Percentiles rank a stretch among this genome's conserved stretches.
These are phyloP conservation scores for Drosophila funebris DNA, from an alignment of 1,140 invertebrate species.

Conservation along the genomic window DNA sequence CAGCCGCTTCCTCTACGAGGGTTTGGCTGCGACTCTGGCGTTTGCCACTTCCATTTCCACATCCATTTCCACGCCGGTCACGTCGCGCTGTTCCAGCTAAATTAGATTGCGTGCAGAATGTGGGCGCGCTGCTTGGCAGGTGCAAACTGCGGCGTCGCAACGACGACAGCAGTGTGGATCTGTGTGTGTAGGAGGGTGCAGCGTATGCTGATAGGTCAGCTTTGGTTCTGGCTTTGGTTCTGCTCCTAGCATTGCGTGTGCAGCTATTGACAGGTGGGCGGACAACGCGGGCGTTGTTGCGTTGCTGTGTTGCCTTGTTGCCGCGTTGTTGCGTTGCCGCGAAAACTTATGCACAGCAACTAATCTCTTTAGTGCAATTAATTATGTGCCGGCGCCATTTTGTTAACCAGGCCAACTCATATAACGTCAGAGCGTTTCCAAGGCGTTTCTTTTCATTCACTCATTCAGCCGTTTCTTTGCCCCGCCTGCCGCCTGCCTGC, in stretches of 20 bases:
- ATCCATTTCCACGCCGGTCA: constrained; percentile 53
- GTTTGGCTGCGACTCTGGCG: constrained; percentile 16
- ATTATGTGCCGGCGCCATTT: constrained; percentile 59
- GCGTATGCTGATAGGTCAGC: constrained; percentile 16
- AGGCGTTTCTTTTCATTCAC: constrained; percentile 16
- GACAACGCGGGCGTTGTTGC: background rate
- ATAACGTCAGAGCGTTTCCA: background rate
- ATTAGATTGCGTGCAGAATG: constrained; percentile 76
- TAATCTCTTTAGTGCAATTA: constrained; percentile 66
- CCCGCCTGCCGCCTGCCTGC: background rate
- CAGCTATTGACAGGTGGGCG: constrained; percentile 26
- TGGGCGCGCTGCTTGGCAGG: constrained; percentile 54
- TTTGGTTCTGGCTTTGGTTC: background rate
- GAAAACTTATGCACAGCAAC: constrained; percentile 49
- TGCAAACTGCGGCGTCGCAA: constrained; percentile 58
- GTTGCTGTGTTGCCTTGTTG: background rate
- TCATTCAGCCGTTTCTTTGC: background rate
- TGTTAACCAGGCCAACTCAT: constrained; percentile 30
- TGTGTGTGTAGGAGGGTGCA: background rate
- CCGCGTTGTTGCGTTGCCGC: constrained; percentile 18
- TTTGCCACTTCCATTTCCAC: background rate
- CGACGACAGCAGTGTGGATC: background rate
- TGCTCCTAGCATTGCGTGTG: constrained; percentile 30
- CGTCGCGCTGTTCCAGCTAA: constrained; percentile 52
- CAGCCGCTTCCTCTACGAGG: constrained; percentile 1